Evolutionary conservation across 1,140 invertebrate genomes (phyloP), one percentile per base, ranked within the genome.

Genomic region (Hermetia illucens): DNA sequence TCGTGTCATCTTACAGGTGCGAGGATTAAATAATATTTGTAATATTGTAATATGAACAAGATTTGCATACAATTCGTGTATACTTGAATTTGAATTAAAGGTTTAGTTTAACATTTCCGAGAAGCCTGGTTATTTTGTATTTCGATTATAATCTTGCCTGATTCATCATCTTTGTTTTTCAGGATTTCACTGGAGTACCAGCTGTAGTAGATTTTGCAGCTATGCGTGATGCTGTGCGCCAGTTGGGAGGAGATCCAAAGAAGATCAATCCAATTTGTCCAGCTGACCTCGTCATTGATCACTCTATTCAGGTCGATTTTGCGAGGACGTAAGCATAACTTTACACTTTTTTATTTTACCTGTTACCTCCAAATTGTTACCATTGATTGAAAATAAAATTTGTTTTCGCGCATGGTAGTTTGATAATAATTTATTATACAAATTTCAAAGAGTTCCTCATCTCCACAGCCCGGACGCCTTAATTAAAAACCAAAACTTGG

Each of bases 161-260:
- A n/a, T n/a, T 21, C n/a, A n/a, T n/a, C n/a, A n/a, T n/a, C n/a
- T n/a, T n/a, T 36, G 10, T 34, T 30, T 4, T 30, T 35, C 10
- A 89, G 82, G 87, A 91, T 65, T 85, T 85, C 40, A 96, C 90
- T 33, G 93, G 93, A n/a, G 91, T 98, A 1, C 93, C 95, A 13
- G 92, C 91, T 6, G 89, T 98, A 8, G 93, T 98, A 9, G 95
- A 98, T 64, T 94, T 98, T 71, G 95, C 95, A 22, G 90, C 91
- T 5, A 98, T 98, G 93, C 68, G 94, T 50, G 92, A 98, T 70
- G 90, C 91, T 16, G 89, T 98, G 0, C 76, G 83, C 51, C 65
- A 70, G 22, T 65, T 98, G 8, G 82, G 81, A 2, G 89, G 88
- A 2, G 70, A 97, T 69, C 86, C 92, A 3, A 69, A 91, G 42